Evolutionary conservation across 2,888 invertebrate genomes (phyloP).

Genomic region (Archips xylosteana): DNA sequence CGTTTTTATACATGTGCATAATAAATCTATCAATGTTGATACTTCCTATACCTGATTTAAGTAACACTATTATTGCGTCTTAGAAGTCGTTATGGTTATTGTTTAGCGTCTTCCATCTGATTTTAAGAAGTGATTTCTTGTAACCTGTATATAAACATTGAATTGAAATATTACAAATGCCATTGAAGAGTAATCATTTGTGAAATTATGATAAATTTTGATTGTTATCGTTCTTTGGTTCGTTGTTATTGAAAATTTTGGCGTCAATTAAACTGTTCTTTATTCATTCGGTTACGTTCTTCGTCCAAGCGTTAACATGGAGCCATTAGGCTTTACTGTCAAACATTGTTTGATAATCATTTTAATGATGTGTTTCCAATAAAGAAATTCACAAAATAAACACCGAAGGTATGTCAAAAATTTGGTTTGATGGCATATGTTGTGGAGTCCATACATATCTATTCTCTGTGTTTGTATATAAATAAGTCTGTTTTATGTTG

Average conservation of each 20-base stretch:
- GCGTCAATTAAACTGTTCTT: slow-evolving; percentile 33
- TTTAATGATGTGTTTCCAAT: slow-evolving; percentile 9
- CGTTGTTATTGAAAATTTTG: slow-evolving; percentile 10
- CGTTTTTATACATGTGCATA: slow-evolving; percentile 74
- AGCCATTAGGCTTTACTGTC: slow-evolving; percentile 3
- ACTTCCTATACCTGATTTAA: slow-evolving; percentile 41
- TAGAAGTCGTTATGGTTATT: slow-evolving; percentile 14
- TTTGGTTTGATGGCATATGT: slow-evolving; percentile 20
- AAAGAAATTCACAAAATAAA: background rate
- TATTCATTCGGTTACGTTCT: slow-evolving; percentile 12
- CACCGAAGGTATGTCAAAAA: background rate
- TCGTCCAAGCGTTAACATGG: slow-evolving; percentile 3
- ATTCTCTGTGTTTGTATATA: slow-evolving; percentile 74
- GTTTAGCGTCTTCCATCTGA: slow-evolving; percentile 69
- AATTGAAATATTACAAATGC: slow-evolving; percentile 10
- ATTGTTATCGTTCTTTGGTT: background rate
- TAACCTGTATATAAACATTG: slow-evolving; percentile 8
- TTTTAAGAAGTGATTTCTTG: slow-evolving; percentile 50
- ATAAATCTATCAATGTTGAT: slow-evolving; percentile 45
- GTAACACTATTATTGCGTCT: slow-evolving; percentile 21
- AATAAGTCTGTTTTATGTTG: slow-evolving; percentile 58
- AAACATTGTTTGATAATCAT: background rate
- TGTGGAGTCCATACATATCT: slow-evolving; percentile 73
- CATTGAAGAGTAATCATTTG: slow-evolving; percentile 10
- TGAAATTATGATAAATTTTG: slow-evolving; percentile 7